Conservation (phyloP, 2,888 invertebrate species). For the Heteropelma amictum region DNA sequence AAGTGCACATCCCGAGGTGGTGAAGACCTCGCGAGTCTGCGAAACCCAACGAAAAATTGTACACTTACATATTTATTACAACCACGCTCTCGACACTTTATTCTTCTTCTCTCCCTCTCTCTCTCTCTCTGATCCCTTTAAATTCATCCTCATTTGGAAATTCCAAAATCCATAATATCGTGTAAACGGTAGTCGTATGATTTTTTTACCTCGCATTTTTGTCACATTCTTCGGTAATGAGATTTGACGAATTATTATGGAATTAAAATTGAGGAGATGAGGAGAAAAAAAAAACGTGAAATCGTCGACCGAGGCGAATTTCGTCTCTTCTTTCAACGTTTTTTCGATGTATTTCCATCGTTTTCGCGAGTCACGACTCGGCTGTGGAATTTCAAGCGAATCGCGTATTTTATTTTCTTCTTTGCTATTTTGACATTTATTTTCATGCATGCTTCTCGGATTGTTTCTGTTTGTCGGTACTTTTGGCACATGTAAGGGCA, state of each 20-base stretch:
- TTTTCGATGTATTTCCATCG: background rate
- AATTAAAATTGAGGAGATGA: background rate
- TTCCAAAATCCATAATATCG: background rate
- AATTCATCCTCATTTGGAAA: slow-evolving; percentile 4
- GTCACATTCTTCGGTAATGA: no score
- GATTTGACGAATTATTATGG: no score
- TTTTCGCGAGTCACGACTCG: background rate
- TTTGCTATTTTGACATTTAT: background rate
- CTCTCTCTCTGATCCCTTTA: background rate
- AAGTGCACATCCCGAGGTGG: slow-evolving; percentile 32
- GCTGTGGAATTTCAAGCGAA: background rate
- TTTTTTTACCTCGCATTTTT: no score
- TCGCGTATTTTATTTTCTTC: background rate
- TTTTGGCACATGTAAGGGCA: slow-evolving; percentile 17
- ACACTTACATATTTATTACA: slow-evolving; percentile 42
- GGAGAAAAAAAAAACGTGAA: background rate
- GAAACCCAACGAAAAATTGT: slow-evolving; percentile 36
- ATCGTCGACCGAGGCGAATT: background rate
- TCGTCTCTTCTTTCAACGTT: background rate
- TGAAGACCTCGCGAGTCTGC: slow-evolving; percentile 21
- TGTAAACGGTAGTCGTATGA: no score
- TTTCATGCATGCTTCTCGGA: no score
- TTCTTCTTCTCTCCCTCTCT: background rate
- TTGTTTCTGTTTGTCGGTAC: background rate
- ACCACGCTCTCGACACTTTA: background rate